These are phyloP conservation scores for Euwallacea fornicatus DNA, from an alignment of 1,140 invertebrate genomes.

Conservation along the genomic window DNA sequence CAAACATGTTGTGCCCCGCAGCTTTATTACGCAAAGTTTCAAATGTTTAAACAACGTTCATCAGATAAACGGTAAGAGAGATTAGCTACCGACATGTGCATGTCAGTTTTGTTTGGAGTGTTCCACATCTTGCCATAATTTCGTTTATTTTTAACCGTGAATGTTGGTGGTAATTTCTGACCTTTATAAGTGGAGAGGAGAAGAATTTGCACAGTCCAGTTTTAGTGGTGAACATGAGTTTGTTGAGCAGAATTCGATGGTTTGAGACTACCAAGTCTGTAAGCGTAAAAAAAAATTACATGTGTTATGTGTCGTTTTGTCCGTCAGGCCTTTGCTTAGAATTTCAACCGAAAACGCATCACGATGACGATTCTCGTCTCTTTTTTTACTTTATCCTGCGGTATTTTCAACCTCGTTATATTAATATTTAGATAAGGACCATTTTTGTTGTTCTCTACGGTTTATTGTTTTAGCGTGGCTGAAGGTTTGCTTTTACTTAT, in stretches of 20 bases:
- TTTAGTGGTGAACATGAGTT: slow-evolving; percentile 3
- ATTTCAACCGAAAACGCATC: too few species aligned
- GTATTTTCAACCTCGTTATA: too few species aligned
- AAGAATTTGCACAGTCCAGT: neutral
- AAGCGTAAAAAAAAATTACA: neutral
- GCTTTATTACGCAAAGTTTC: neutral
- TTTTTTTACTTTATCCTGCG: too few species aligned
- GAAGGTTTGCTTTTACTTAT: neutral
- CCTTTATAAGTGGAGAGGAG: neutral
- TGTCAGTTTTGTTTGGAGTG: neutral
- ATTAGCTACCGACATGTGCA: neutral
- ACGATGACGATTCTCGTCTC: too few species aligned
- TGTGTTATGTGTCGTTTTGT: too few species aligned
- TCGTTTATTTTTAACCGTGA: slow-evolving; percentile 22
- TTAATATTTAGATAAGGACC: neutral
- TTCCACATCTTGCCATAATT: slow-evolving; percentile 14
- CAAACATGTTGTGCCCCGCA: neutral
- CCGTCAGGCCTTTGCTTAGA: too few species aligned
- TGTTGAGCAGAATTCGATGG: slow-evolving; percentile 13
- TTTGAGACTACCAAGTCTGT: slow-evolving; percentile 15
- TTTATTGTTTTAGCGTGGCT: neutral
- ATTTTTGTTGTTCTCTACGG: neutral
- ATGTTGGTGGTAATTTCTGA: slow-evolving; percentile 1
- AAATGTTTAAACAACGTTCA: neutral
- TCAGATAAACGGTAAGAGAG: slow-evolving; percentile 17